These are phyloP conservation scores for Brachionus rotundiformis DNA, from an alignment of 1,140 invertebrate genomes.

Conservation along the genomic window DNA sequence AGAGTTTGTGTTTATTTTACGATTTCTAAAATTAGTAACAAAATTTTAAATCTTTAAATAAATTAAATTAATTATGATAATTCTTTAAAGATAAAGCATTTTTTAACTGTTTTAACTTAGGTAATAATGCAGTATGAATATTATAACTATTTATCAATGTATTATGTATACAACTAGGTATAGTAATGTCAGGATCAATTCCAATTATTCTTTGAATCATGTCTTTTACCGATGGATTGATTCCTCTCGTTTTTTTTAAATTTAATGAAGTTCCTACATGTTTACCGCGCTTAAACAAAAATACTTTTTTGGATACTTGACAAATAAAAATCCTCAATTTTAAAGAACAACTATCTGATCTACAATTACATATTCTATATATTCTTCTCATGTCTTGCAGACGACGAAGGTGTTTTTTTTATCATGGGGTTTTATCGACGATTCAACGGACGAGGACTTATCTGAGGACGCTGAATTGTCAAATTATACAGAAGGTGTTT, in stretches of 20 bases:
- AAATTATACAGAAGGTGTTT: too few species aligned
- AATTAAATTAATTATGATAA: neutral
- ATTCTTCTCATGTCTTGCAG: neutral
- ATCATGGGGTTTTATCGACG: too few species aligned
- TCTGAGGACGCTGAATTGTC: too few species aligned
- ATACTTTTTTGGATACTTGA: neutral
- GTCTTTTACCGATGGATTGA: neutral
- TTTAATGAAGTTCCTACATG: neutral
- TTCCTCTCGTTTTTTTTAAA: constrained; percentile 21
- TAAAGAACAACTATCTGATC: neutral
- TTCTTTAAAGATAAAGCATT: neutral
- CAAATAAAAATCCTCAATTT: neutral
- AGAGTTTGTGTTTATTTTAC: constrained; percentile 17
- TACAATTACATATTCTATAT: constrained; percentile 10
- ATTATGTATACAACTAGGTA: constrained; percentile 5
- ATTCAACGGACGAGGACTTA: too few species aligned
- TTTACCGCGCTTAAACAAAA: neutral
- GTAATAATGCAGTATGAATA: neutral
- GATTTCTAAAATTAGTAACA: constrained; percentile 1
- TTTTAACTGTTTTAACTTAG: constrained; percentile 17
- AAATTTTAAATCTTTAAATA: constrained; percentile 26
- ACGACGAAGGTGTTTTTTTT: neutral
- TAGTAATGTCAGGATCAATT: neutral
- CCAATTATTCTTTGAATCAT: neutral
- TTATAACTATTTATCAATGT: constrained; percentile 4